Conservation (phyloP, 2,888 invertebrate species). For the Salticus scenicus region DNA sequence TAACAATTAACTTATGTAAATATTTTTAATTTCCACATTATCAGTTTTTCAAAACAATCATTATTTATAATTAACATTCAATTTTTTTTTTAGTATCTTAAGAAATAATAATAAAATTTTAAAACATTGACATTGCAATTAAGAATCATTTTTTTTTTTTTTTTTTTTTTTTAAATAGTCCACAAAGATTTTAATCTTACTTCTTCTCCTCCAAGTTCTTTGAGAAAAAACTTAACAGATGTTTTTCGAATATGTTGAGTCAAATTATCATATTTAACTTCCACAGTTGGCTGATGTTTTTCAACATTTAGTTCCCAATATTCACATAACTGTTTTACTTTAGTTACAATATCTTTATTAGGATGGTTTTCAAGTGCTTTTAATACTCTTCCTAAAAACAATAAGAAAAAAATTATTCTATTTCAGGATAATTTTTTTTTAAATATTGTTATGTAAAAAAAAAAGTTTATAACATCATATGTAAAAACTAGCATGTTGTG, state of each 20-base stretch:
- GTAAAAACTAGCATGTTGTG: too few relatives aligned
- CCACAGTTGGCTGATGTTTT: constrained; percentile 46
- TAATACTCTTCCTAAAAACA: constrained; percentile 25
- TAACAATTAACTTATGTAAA: too few relatives aligned
- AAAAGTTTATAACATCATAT: neutral
- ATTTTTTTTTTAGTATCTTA: too few relatives aligned
- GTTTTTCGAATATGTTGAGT: constrained; percentile 56
- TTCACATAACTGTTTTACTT: constrained; percentile 28
- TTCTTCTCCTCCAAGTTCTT: constrained; percentile 48
- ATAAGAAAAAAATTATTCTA: too few relatives aligned
- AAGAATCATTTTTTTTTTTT: too few relatives aligned
- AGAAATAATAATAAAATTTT: too few relatives aligned
- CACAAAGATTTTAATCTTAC: too few relatives aligned
- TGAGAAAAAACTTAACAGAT: constrained; percentile 33
- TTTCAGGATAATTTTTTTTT: neutral
- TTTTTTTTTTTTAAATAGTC: too few relatives aligned
- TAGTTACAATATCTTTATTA: constrained; percentile 23
- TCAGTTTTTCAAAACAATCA: too few relatives aligned
- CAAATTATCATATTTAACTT: constrained; percentile 62
- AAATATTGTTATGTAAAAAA: neutral
- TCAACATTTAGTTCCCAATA: constrained; percentile 27
- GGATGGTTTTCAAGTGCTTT: constrained; percentile 24
- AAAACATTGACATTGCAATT: too few relatives aligned
- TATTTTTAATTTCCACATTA: too few relatives aligned
- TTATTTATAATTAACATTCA: too few relatives aligned